These are phyloP conservation scores for Harpalus rubripes DNA, from an alignment of 2,888 invertebrate species.

Conservation along the genomic window DNA sequence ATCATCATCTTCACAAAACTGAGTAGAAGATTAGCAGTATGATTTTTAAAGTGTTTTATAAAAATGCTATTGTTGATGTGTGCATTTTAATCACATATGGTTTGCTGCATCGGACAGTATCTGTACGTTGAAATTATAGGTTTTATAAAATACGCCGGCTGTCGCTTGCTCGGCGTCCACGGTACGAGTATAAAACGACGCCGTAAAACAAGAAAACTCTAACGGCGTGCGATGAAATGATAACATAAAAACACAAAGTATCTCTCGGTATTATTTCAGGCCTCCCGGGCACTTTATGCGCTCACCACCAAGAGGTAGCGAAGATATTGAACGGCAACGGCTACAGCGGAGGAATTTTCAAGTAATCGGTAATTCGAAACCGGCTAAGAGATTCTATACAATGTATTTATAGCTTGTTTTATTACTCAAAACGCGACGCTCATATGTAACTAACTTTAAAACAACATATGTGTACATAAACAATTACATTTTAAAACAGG, in stretches of 20 bases:
- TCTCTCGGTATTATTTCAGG: conserved; percentile 67
- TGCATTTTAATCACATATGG: conserved; percentile 20
- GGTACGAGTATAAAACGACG: conserved; percentile 65
- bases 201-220: conserved; percentile 70
- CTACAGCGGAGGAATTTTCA: conserved; percentile 14
- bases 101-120: conserved; percentile 4
- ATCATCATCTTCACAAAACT: too few species aligned
- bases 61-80: not conserved
- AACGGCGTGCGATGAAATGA: conserved; percentile 70
- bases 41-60: not conserved
- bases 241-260: conserved; percentile 71
- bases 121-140: conserved; percentile 54
- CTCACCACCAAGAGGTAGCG: not conserved
- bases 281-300: conserved; percentile 49
- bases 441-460: conserved; percentile 21
- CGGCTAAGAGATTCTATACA: conserved; percentile 26
- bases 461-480: not conserved
- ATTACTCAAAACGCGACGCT: not conserved
- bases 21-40: too few species aligned
- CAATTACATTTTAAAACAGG: not conserved
- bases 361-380: conserved; percentile 41
- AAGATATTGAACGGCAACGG: conserved; percentile 10
- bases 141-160: conserved; percentile 60
- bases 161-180: conserved; percentile 59
- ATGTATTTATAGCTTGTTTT: conserved; percentile 40